Evolutionary conservation across 1,140 invertebrate genomes (phyloP).

Genomic region (Drosophila prosaltans): DNA sequence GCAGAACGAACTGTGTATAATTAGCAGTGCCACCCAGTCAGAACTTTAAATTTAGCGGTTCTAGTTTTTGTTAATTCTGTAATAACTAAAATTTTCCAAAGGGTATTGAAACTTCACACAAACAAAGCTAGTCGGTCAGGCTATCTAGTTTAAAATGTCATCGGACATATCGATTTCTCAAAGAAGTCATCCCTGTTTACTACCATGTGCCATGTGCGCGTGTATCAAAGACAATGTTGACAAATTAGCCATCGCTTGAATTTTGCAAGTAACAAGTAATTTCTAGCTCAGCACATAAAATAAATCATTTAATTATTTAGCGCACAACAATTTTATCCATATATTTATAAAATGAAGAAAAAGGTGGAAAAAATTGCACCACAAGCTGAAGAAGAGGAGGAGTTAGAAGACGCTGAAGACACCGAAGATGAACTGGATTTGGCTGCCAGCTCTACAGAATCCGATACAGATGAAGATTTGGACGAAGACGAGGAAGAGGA

Average conservation of each 20-base stretch:
- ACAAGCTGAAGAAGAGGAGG: constrained; percentile 3
- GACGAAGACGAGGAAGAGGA: constrained; percentile 48
- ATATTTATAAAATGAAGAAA: not conserved
- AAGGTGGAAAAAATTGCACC: not conserved
- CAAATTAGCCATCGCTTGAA: not conserved
- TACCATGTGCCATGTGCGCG: not conserved
- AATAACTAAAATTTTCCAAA: too few species aligned
- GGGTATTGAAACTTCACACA: too few species aligned
- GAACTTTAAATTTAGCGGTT: too few species aligned
- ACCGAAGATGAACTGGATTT: constrained; percentile 48
- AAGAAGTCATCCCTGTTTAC: too few species aligned
- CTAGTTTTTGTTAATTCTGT: too few species aligned
- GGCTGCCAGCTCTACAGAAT: constrained; percentile 65
- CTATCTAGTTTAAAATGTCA: too few species aligned
- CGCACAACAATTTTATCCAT: not conserved
- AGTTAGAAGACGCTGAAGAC: constrained; percentile 14
- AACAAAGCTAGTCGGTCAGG: too few species aligned
- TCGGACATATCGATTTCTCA: too few species aligned
- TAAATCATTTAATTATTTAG: too few species aligned
- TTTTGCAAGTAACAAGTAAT: not conserved
- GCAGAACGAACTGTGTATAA: too few species aligned
- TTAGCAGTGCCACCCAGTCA: too few species aligned
- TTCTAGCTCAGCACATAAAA: too few species aligned
- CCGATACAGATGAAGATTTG: constrained; percentile 23
- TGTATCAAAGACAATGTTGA: not conserved